Evolutionary conservation across 64 coral and sea anemone genomes (phyloP).

Genomic region (Stichodactyla mertensii): DNA sequence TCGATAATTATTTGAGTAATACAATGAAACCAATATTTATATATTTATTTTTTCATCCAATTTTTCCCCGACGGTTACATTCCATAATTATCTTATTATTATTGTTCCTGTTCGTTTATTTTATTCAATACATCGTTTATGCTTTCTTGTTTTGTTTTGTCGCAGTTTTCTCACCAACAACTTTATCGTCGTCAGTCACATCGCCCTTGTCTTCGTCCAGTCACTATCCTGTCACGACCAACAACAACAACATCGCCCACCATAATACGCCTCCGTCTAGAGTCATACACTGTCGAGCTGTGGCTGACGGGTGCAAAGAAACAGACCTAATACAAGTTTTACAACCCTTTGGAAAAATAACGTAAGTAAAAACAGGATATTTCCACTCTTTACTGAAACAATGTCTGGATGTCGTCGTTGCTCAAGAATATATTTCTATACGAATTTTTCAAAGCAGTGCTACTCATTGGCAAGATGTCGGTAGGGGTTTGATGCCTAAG

Average conservation of each 20-base stretch:
- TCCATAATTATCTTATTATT: neutral
- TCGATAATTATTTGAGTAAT: neutral
- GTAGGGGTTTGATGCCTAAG: too few species aligned
- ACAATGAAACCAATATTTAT: neutral
- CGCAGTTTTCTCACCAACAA: conserved; percentile 59
- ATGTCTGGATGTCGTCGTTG: too few species aligned
- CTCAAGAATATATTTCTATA: too few species aligned
- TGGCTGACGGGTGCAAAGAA: conserved; percentile 95
- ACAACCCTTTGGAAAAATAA: conserved; percentile 99
- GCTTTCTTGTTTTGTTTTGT: conserved; percentile 7
- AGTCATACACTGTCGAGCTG: conserved; percentile 92
- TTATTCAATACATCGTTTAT: conserved; percentile 20
- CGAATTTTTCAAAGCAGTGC: too few species aligned
- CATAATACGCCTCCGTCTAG: conserved; percentile 89
- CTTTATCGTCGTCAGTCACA: conserved; percentile 58
- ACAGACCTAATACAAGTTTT: conserved; percentile 90
- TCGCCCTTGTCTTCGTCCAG: conserved; percentile 60
- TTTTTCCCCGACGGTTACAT: neutral
- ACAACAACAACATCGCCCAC: conserved; percentile 70
- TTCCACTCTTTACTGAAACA: too few species aligned
- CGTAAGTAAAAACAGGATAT: conserved; percentile 59
- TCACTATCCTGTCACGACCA: conserved; percentile 42
- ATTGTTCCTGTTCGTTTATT: conserved; percentile 4
- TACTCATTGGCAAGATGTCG: too few species aligned
- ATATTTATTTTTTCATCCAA: neutral